A percentile compares a stretch with the other conserved stretches of the same genome.
Conservation (phyloP, 2,797 vertebrate genomes). For the Myotis findleyi region DNA sequence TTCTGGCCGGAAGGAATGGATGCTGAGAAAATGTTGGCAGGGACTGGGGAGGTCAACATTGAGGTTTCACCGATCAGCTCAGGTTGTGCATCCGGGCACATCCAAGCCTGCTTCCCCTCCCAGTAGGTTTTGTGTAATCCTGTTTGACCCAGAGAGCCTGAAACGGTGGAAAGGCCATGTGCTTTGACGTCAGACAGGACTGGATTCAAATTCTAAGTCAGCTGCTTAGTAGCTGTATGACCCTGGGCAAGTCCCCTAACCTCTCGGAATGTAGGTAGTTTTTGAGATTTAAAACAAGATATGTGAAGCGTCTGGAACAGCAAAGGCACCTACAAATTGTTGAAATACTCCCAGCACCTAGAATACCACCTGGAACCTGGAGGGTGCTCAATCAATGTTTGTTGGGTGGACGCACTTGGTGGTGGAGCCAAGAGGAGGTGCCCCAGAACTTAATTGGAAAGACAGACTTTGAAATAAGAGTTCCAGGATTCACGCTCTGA, state of each 20-base stretch:
- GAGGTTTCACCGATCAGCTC: conserved; percentile 11
- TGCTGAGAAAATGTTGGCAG: conserved; percentile 14
- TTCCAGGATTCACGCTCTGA: not conserved
- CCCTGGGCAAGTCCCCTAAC: not conserved
- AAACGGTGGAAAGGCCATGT: not conserved
- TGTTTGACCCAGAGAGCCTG: not conserved
- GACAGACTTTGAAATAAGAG: not conserved
- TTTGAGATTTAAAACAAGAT: not conserved
- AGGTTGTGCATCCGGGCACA: conserved; percentile 7
- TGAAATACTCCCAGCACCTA: not conserved
- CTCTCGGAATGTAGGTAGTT: not conserved
- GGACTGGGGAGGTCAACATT: not conserved
- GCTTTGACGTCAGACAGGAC: conserved; percentile 23
- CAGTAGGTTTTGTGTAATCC: conserved; percentile 20
- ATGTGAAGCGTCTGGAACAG: not conserved
- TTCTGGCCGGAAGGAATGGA: conserved; percentile 1
- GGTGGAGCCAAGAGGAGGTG: not conserved
- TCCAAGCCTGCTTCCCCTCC: conserved; percentile 5
- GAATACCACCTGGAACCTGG: not conserved
- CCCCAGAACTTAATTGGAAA: not conserved
- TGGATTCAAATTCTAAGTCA: not conserved
- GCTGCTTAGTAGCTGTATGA: not conserved
- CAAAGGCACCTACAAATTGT: not conserved
- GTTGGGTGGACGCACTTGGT: not conserved
- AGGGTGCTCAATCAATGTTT: not conserved